These are phyloP conservation scores for Alcis repandata DNA, from an alignment of 2,888 invertebrate species.

Conservation along the genomic window DNA sequence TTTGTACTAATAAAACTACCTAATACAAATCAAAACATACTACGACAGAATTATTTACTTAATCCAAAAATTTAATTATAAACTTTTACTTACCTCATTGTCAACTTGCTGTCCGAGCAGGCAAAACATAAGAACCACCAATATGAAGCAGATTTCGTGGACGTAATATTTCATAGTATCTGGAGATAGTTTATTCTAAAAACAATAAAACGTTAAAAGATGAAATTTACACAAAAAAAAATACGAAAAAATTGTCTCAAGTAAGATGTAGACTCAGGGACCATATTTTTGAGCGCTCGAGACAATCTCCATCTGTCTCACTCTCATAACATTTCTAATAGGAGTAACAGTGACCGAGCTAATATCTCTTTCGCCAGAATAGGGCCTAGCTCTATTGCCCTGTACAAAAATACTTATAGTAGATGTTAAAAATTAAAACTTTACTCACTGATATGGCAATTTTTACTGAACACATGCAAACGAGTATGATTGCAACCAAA, in stretches of 20 bases:
- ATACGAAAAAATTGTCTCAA: too few species aligned
- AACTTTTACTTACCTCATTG: constrained; percentile 69
- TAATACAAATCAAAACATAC: too few species aligned
- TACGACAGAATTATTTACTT: neutral
- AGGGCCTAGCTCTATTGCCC: too few species aligned
- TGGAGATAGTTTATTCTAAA: constrained; percentile 71
- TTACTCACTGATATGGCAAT: constrained; percentile 72
- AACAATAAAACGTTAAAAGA: constrained; percentile 29
- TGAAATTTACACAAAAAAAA: too few species aligned
- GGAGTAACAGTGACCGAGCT: too few species aligned
- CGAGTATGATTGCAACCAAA: constrained; percentile 71
- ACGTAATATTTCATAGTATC: constrained; percentile 75
- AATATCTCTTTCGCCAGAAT: too few species aligned
- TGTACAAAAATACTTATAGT: too few species aligned
- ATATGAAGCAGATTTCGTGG: constrained; percentile 70
- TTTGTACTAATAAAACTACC: too few species aligned
- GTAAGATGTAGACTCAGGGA: too few species aligned
- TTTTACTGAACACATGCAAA: constrained; percentile 80
- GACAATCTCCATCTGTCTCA: too few species aligned
- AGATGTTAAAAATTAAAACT: neutral
- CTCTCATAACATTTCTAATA: too few species aligned
- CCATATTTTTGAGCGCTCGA: too few species aligned
- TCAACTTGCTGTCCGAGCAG: constrained; percentile 74
- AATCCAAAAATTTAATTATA: neutral
- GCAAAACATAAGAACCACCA: constrained; percentile 76